Evolutionary conservation across 2,888 invertebrate genomes (phyloP), one percentile per base, ranked within the genome.

Genomic region (Junonia oenone): DNA sequence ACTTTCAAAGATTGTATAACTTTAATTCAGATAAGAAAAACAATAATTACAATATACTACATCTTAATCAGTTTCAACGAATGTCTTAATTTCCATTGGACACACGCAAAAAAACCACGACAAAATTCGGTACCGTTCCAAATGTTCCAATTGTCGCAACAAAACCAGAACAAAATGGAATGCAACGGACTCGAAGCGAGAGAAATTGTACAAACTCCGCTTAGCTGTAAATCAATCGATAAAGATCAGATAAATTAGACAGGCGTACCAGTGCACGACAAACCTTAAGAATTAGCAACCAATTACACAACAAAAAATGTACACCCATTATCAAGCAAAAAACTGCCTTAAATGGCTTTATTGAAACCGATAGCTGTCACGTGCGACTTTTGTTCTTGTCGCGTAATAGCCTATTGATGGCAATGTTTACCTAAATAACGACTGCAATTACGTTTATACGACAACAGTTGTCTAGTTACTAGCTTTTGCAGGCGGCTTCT

Each of bases 251-350:
- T 67, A 64, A 67, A 67, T 66, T 64, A 67, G 66, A 66, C 64
- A 63, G 63, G 63, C 67, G 63, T 64, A 65, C 65, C 62, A 63
- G 63, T 71, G 65, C 67, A 67, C 70, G 67, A 66, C 63, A 68
- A 68, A 69, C 66, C 64, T 66, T 67, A 65, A 66, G 67, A 72
- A 77, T 80, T 78, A 80, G 69, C 71, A 70, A 72, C 70, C 75
- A 76, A 82, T 83, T 82, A 81, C 64, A 64, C 58, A 61, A 71
- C 68, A 79, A 81, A 76, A 71, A 71, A 68, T 69, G 65, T 65
- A 71, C 69, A 68, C 58, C 68, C 63, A 72, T 76, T 75, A 75
- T 50, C 55, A 51, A 45, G 66, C 66, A 75, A 76, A 40, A 76
- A 76, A 74, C 60, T 55, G 63, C 67, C 63, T 64, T 62, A 69